A percentile compares a stretch with the other conserved stretches of the same genome.
Evolutionary conservation across 2,797 vertebrate genomes (phyloP).

Genomic region (Chelmon rostratus): DNA sequence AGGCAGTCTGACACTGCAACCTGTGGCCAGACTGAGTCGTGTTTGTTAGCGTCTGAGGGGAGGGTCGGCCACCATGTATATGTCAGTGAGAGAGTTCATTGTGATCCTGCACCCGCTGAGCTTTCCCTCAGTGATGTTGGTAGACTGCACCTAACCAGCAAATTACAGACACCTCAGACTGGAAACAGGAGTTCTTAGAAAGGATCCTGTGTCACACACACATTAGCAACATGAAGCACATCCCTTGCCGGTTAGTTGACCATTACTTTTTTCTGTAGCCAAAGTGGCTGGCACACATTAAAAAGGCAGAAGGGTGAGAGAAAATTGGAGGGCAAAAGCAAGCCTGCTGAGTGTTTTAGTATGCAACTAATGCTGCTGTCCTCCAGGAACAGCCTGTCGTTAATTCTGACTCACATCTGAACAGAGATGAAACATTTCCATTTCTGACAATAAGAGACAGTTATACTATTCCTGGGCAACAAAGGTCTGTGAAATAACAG

Average conservation of each 20-base stretch:
- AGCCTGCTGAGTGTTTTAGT: constrained; percentile 27
- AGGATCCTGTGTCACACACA: neutral
- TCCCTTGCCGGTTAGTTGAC: neutral
- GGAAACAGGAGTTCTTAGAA: constrained; percentile 1
- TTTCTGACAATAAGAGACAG: constrained; percentile 13
- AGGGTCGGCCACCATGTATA: constrained; percentile 23
- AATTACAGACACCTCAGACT: constrained; percentile 5
- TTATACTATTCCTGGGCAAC: neutral
- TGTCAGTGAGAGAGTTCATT: constrained; percentile 20
- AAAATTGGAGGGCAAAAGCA: constrained; percentile 41
- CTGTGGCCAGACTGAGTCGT: constrained; percentile 50
- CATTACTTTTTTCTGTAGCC: constrained; percentile 18
- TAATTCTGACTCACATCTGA: constrained; percentile 24
- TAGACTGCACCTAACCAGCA: constrained; percentile 1
- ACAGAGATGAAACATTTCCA: constrained; percentile 24
- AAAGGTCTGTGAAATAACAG: neutral
- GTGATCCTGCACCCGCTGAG: constrained; percentile 21
- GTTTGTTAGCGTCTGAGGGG: constrained; percentile 61
- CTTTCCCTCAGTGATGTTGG: neutral
- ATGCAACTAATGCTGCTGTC: constrained; percentile 7
- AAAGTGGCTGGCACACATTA: constrained; percentile 20
- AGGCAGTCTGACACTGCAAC: constrained; percentile 43
- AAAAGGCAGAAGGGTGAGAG: constrained; percentile 32
- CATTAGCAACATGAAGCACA: constrained; percentile 9
- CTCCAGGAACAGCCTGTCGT: constrained; percentile 23